A percentile compares a stretch with the other conserved stretches of the same genome.
phyloP scores from a whole-genome alignment of 2,888 invertebrate species.

The Spisula solida region DNA sequence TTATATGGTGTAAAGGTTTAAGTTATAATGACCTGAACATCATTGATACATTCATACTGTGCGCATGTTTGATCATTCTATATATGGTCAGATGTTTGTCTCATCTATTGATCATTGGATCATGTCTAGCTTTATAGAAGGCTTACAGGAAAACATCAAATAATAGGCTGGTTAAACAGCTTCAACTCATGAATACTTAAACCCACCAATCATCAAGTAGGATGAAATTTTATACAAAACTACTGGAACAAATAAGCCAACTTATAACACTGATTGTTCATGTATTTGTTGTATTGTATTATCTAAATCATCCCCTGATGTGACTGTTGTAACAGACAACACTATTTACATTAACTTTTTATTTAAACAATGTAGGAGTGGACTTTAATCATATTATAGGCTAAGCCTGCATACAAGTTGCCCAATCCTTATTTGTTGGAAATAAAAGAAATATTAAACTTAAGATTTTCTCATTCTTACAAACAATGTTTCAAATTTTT shows the following conservation, averaged over 20 bases:
- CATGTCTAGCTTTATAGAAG: background rate
- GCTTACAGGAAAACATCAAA: slow-evolving; percentile 7
- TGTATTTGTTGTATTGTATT: no score
- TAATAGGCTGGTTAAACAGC: slow-evolving; percentile 8
- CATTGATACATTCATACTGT: background rate
- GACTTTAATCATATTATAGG: no score
- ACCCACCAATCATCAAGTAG: background rate
- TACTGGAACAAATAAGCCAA: background rate
- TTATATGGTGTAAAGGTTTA: no score
- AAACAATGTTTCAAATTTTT: no score
- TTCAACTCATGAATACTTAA: slow-evolving; percentile 2
- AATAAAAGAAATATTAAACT: no score
- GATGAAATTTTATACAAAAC: slow-evolving; percentile 10
- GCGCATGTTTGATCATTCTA: background rate
- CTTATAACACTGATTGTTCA: background rate
- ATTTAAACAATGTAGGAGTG: no score
- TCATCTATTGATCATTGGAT: slow-evolving; percentile 11
- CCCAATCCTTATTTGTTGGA: no score
- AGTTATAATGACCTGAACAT: background rate
- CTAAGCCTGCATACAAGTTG: no score
- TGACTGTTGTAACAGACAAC: no score
- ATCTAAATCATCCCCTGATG: no score
- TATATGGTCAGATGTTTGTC: background rate
- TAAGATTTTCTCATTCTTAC: no score
- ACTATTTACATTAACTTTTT: no score